phyloP scores from a whole-genome alignment of 2,797 vertebrate genomes.

The Anas bahamensis region DNA sequence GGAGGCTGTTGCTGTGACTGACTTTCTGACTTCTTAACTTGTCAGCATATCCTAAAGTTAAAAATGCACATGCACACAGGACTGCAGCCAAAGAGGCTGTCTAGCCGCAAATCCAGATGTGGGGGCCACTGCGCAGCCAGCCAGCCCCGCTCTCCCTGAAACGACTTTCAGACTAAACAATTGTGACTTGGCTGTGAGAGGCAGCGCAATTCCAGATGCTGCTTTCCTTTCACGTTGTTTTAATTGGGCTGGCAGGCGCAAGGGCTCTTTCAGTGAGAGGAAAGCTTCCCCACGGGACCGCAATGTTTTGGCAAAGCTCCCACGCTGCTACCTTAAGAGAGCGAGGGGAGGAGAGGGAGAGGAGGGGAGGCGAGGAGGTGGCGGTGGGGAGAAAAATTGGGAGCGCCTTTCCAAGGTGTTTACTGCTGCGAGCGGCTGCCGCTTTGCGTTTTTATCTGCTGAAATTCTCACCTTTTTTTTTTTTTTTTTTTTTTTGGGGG shows the following conservation, averaged over 20 bases:
- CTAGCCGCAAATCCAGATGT: slow-evolving; percentile 86
- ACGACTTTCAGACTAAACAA: slow-evolving; percentile 96
- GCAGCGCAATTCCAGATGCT: slow-evolving; percentile 94
- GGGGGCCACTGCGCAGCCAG: slow-evolving; percentile 80
- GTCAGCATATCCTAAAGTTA: slow-evolving; percentile 86
- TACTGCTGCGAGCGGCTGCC: slow-evolving; percentile 75
- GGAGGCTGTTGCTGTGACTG: slow-evolving; percentile 74
- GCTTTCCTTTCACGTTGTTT: slow-evolving; percentile 84
- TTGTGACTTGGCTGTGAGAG: slow-evolving; percentile 94
- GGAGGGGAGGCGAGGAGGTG: slow-evolving; percentile 56
- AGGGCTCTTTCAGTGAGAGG: slow-evolving; percentile 85
- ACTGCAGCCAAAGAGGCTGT: slow-evolving; percentile 84
- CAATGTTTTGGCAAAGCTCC: slow-evolving; percentile 80
- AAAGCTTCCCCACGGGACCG: slow-evolving; percentile 82
- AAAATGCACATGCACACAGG: slow-evolving; percentile 85
- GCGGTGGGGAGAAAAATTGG: slow-evolving; percentile 45
- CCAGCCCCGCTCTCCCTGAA: slow-evolving; percentile 77
- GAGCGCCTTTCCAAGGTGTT: slow-evolving; percentile 76
- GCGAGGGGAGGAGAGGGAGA: slow-evolving; percentile 17
- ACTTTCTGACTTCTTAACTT: slow-evolving; percentile 87
- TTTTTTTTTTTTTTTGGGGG: background rate
- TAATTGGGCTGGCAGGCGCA: slow-evolving; percentile 89
- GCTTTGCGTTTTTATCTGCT: slow-evolving; percentile 12
- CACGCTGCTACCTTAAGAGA: slow-evolving; percentile 80
- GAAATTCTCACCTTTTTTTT: slow-evolving; percentile 41